Evolutionary conservation across 2,113 vertebrate species (phyloP).

Genomic region (Todiramphus saurophagus): DNA sequence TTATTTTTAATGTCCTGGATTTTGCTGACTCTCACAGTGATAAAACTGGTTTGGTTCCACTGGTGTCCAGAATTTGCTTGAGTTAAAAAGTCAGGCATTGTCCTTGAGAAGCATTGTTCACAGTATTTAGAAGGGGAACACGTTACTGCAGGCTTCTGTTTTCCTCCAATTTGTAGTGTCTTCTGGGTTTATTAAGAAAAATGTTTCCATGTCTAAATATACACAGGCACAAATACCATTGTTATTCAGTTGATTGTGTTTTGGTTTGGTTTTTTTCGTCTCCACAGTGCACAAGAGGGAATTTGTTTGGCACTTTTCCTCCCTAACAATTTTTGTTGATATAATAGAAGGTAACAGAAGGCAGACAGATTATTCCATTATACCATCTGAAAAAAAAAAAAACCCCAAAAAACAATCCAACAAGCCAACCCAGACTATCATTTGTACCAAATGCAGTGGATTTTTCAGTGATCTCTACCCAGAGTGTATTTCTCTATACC

Average conservation of each 20-base stretch:
- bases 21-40: background rate
- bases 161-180: background rate
- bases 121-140: background rate
- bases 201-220: background rate
- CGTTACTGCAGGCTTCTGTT: background rate
- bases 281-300: background rate
- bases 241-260: background rate
- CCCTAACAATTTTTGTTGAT: background rate
- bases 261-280: background rate
- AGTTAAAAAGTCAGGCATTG: background rate
- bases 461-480: background rate
- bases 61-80: background rate
- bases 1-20: background rate
- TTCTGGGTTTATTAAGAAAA: conserved; percentile 28
- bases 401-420: background rate
- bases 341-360: background rate
- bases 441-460: background rate
- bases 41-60: background rate
- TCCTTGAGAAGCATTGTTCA: background rate
- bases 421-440: background rate
- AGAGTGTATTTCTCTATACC: background rate
- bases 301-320: background rate
- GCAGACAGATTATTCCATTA: background rate
- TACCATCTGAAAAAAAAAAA: background rate
- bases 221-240: background rate